Evolutionary conservation across 1,140 invertebrate genomes (phyloP).

Genomic region (Ceratitis capitata): DNA sequence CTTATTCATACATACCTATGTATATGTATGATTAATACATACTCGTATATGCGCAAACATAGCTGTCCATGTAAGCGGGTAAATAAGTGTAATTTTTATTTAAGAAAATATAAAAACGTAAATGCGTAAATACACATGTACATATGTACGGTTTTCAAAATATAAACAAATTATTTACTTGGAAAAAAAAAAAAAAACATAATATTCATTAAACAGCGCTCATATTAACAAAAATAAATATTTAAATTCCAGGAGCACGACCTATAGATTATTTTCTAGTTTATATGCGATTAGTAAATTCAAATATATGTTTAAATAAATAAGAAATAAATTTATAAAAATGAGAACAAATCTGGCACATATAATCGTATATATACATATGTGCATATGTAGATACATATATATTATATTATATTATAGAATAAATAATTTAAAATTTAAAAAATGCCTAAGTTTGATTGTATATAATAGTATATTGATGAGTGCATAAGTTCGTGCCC

Average conservation of each 20-base stretch:
- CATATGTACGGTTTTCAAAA: too few relatives aligned
- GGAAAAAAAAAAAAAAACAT: background rate
- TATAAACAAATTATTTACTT: background rate
- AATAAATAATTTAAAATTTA: too few relatives aligned
- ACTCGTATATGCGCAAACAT: background rate
- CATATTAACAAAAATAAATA: background rate
- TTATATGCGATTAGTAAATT: background rate
- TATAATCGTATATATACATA: too few relatives aligned
- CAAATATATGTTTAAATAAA: too few relatives aligned
- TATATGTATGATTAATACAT: background rate
- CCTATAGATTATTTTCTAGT: background rate
- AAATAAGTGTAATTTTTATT: background rate
- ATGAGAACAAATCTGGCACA: too few relatives aligned
- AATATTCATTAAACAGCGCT: background rate
- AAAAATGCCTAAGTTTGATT: too few relatives aligned
- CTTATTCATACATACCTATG: background rate
- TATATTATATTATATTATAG: too few relatives aligned
- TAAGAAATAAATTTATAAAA: too few relatives aligned
- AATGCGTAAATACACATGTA: background rate
- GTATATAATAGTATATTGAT: too few relatives aligned
- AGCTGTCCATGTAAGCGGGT: background rate
- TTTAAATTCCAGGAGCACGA: background rate
- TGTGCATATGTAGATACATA: too few relatives aligned
- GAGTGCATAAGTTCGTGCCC: too few relatives aligned
- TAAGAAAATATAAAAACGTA: background rate